Evolutionary conservation across 2,797 vertebrate species (phyloP), one percentile per base, ranked within the genome.

Genomic region (Lacerta bilineata): DNA sequence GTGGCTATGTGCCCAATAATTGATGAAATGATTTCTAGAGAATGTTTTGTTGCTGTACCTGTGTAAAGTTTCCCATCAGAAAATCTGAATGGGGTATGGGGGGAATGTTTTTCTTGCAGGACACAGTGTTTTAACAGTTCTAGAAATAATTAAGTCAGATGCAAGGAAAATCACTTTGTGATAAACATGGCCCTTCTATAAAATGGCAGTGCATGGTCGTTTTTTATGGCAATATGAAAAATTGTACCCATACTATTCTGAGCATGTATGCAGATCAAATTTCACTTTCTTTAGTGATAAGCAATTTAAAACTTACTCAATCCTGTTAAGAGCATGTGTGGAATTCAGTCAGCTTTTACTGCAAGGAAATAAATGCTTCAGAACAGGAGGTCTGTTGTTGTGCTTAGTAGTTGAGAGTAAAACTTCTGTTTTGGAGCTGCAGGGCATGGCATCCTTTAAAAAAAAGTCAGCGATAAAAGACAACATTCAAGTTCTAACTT

Each of bases 191-290:
- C 72, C 43, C 59, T 90, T 46, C 87, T 90, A 61, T 78, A 83
- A 92, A 90, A 91, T 71, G 76, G 25, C 8, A 88, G 0, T 78
- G 13, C 33, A 25, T 81, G 74, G 66, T 86, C 8, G 25, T 1
- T 89, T 92, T 90, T 88, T 91, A 74, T 78, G 84, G 77, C 68
- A 89, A 6, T 90, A 66, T 90, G 91, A 81, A 94, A 94, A 94
- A 94, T 66, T 89, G 66, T 77, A 88, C 20, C 86, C 77, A 80
- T 94, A 74, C 59, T 91, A 3, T 94, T 90, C 87, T 85, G 46
- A 92, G 43, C 50, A 84, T 50, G 91, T 36, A 85, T 86, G 71
- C 88, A 85, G 85, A 92, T 95, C 80, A 88, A 13, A 90, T 94
- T 95, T 93, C 50, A 1, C n/a, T 91, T 68, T 93, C 74, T 93